A percentile compares a stretch with the other conserved stretches of the same genome.
These are phyloP conservation scores for Eupithecia centaureata DNA, from an alignment of 2,888 invertebrate genomes.

Conservation along the genomic window DNA sequence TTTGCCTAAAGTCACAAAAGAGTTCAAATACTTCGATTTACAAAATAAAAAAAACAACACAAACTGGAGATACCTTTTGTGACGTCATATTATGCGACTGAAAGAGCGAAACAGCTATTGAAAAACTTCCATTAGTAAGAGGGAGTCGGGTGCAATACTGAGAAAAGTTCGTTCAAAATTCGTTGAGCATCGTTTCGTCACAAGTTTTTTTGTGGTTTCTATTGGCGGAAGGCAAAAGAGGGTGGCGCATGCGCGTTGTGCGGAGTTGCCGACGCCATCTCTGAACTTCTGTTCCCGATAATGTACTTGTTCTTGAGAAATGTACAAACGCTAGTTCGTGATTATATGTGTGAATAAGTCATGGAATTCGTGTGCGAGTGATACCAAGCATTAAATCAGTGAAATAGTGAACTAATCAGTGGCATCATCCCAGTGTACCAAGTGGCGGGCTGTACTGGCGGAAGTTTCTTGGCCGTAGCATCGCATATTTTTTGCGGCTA, in stretches of 20 bases:
- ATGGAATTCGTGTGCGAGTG: slow-evolving; percentile 70
- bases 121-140: slow-evolving; percentile 31
- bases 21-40: not conserved
- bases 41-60: too few relatives aligned
- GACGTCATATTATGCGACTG: slow-evolving; percentile 6
- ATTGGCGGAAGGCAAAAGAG: slow-evolving; percentile 74
- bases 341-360: slow-evolving; percentile 65
- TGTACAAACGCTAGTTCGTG: slow-evolving; percentile 66
- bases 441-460: slow-evolving; percentile 71
- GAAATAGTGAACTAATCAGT: slow-evolving; percentile 55
- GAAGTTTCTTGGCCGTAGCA: slow-evolving; percentile 80
- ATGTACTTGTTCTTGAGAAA: slow-evolving; percentile 69
- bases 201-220: slow-evolving; percentile 50
- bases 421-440: slow-evolving; percentile 57
- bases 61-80: not conserved
- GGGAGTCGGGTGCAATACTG: slow-evolving; percentile 51
- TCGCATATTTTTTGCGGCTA: slow-evolving; percentile 82
- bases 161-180: slow-evolving; percentile 59
- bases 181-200: slow-evolving; percentile 61
- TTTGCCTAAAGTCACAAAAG: not conserved
- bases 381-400: slow-evolving; percentile 60
- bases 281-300: slow-evolving; percentile 77
- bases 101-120: slow-evolving; percentile 22
- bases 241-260: slow-evolving; percentile 84
- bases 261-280: slow-evolving; percentile 78